Evolutionary conservation across 1,140 invertebrate species (phyloP), one percentile per base, ranked within the genome.

Genomic region (Caenorhabditis tropicalis): DNA sequence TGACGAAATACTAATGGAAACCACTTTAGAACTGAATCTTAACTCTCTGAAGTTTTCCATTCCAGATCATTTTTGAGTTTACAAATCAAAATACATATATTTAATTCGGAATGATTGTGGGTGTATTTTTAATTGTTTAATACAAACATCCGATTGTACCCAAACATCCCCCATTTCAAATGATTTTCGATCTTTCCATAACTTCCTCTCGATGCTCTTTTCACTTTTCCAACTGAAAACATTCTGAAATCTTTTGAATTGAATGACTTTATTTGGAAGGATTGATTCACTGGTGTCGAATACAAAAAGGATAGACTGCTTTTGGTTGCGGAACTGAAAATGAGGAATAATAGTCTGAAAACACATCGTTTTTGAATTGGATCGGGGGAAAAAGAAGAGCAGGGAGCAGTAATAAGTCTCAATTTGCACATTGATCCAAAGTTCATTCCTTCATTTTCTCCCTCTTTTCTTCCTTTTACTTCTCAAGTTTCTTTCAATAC

Each of bases 351-450:
- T 21, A n/a, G 10, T 12, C 21, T 9, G 21, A 56, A 56, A 56
- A 56, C 24, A 56, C 31, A 27, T 36, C 15, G 24, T 19, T 65
- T 65, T 65, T 19, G 15, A 21, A n/a, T 51, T 15, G 10, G 19
- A 24, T 7, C 12, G 19, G 24, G 29, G 9, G 21, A 56, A 29
- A n/a, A 51, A 51, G 19, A n/a, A 29, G 12, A 19, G 9, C 6
- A 7, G 12, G 15, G 58, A 33, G 36, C 36, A 65, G 58, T 65
- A 65, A 65, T 65, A 65, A 65, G 58, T 10, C 58, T 65, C 58
- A 65, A 65, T 65, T 65, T 65, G 58, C 58, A 56, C 53, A 56
- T 21, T 2, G 58, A 65, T 65, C 31, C 58, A 65, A 33, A 24
- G 58, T 65, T 65, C 58, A 65, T 6, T 36, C 36, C 31, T 24